Evolutionary conservation across 2,797 vertebrate genomes (phyloP), one percentile per base, ranked within the genome.

Genomic region (Cirrhinus molitorella): DNA sequence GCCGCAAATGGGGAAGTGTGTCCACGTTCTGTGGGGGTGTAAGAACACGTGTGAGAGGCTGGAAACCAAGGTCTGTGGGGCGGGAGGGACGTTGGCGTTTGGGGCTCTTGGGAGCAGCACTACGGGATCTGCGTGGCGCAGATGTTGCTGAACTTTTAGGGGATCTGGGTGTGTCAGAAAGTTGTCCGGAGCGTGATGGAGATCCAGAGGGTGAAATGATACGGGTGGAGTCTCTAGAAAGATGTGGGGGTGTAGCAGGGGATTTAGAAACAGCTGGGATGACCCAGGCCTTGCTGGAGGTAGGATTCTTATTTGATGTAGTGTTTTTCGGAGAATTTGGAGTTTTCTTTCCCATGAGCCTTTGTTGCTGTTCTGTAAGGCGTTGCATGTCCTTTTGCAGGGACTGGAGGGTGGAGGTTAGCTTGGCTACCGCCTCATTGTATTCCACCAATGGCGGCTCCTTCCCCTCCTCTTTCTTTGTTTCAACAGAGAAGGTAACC

Each of bases 321-420:
- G 81, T 79, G 21, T 83, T 90, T 88, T 86, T 92, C 10, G 91
- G 90, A 21, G 80, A 63, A 25, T 73, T 61, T 86, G 87, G 25
- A 2, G 90, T 31, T 78, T 88, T 91, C 2, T 95, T 94, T 72
- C 91, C 93, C 94, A 98, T 93, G 4, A 98, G 94, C 79, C 93
- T 94, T 80, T 97, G 95, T 68, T 98, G 97, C 90, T 98, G 97
- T 49, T 97, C 96, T 0, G 96, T 96, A 23, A 98, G 94, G 78
- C 95, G 95, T 89, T 97, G 96, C 97, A 98, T 98, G 91, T 98
- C 97, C 67, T 90, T 91, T 84, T 98, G 97, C 17, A 98, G 91
- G 0, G 95, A 95, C 86, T 94, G 95, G 83, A 98, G 88, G 0
- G 96, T 96, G 0, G 96, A 94, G 67, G 95, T 97, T 75, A 98